A percentile compares a stretch with the other conserved stretches of the same genome.
phyloP scores from a whole-genome alignment of 2,113 vertebrate genomes.

The Rutilus rutilus region DNA sequence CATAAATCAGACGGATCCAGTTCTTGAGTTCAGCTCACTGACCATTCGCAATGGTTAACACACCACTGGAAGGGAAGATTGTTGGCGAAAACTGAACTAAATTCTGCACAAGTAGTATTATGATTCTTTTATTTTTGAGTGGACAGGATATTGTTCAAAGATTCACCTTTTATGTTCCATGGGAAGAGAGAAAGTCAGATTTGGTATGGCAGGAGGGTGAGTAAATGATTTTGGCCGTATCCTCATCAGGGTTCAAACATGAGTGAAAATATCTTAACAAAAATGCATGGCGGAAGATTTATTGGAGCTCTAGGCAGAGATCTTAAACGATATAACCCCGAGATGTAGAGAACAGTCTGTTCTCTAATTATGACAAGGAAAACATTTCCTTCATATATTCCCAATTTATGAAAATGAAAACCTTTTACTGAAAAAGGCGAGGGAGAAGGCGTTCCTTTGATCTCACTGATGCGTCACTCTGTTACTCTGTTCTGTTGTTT shows the following conservation, averaged over 20 bases:
- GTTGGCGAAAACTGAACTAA: background rate
- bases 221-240: constrained; percentile 12
- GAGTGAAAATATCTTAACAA: constrained; percentile 41
- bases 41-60: background rate
- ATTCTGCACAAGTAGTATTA: background rate
- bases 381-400: constrained; percentile 24
- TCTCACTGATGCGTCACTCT: constrained; percentile 56
- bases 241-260: constrained; percentile 28
- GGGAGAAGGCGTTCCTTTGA: constrained; percentile 57
- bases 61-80: background rate
- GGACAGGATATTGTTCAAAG: background rate
- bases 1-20: background rate
- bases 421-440: background rate
- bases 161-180: background rate
- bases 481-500: constrained; percentile 62
- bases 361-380: constrained; percentile 54
- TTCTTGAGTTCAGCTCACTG: background rate
- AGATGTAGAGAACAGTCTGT: constrained; percentile 48
- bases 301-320: constrained; percentile 37
- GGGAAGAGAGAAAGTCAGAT: background rate
- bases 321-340: constrained; percentile 17
- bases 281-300: constrained; percentile 44
- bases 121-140: background rate
- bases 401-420: constrained; percentile 48
- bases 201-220: background rate